Evolutionary conservation across 2,113 vertebrate species (phyloP).

Genomic region (Gallinago undulata): DNA sequence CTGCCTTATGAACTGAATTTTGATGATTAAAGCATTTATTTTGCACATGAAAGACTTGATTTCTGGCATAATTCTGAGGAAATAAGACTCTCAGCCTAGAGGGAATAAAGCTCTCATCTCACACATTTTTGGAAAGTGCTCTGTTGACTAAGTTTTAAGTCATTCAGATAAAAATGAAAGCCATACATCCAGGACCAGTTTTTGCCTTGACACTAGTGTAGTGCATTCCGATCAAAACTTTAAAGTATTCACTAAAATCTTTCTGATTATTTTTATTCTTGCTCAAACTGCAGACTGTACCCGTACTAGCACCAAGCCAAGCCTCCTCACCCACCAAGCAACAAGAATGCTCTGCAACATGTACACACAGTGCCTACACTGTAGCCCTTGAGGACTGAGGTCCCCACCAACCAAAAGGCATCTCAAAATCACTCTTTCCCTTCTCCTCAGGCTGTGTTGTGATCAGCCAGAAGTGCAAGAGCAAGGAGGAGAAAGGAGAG

Average conservation of each 20-base stretch:
- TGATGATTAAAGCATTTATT: background rate
- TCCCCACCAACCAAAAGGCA: background rate
- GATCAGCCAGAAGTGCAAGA: background rate
- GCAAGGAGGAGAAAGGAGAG: background rate
- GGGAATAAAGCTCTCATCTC: background rate
- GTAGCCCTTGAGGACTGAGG: background rate
- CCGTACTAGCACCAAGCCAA: background rate
- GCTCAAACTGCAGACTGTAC: background rate
- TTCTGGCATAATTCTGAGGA: background rate
- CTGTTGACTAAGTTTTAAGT: background rate
- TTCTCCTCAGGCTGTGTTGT: background rate
- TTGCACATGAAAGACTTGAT: background rate
- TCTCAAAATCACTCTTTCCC: background rate
- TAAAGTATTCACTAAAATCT: background rate
- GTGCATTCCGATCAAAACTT: background rate
- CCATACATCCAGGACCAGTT: background rate
- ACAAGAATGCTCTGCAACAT: background rate
- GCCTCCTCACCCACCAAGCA: background rate
- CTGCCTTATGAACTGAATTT: background rate
- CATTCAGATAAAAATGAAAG: background rate
- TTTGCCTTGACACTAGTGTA: background rate
- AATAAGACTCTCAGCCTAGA: background rate
- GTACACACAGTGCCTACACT: fast-evolving
- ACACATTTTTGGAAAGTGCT: background rate
- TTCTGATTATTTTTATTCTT: background rate